A percentile compares a stretch with the other conserved stretches of the same genome.
Conservation (phyloP, 2,113 vertebrate genomes). For the Thermophis baileyi region DNA sequence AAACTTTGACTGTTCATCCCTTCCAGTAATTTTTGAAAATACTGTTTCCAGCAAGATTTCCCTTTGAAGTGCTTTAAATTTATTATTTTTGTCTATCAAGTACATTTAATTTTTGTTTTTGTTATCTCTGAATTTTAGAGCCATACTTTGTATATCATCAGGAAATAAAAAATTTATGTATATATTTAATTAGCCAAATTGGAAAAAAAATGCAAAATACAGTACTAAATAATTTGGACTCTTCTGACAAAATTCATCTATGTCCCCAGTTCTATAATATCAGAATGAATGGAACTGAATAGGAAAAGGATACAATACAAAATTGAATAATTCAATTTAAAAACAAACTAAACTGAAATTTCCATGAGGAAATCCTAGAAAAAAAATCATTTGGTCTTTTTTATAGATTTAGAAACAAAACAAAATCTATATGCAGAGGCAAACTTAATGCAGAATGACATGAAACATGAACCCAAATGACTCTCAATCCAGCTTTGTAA, state of each 20-base stretch:
- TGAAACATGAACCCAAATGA: slow-evolving; percentile 38
- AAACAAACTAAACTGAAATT: neutral
- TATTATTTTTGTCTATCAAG: slow-evolving; percentile 53
- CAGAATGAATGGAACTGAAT: neutral
- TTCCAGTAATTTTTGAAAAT: slow-evolving; percentile 52
- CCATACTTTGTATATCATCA: slow-evolving; percentile 45
- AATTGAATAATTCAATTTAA: too few relatives aligned
- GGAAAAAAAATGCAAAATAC: slow-evolving; percentile 19
- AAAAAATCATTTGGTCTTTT: neutral
- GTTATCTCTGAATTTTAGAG: slow-evolving; percentile 58
- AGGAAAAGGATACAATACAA: neutral
- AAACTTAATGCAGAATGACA: slow-evolving; percentile 22
- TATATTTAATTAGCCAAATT: slow-evolving; percentile 7
- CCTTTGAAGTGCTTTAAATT: slow-evolving; percentile 61
- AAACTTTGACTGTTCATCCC: slow-evolving; percentile 55
- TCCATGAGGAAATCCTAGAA: neutral
- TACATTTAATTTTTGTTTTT: slow-evolving; percentile 55
- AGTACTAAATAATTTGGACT: slow-evolving; percentile 4
- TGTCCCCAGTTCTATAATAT: neutral
- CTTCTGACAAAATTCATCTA: neutral
- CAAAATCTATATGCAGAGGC: neutral
- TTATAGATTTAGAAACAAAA: neutral
- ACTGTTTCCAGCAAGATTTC: slow-evolving; percentile 62
- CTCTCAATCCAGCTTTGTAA: slow-evolving; percentile 61
- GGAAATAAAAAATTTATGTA: slow-evolving; percentile 39